phyloP scores from a whole-genome alignment of 2,888 invertebrate species.

The Lepidochrysops patricia region DNA sequence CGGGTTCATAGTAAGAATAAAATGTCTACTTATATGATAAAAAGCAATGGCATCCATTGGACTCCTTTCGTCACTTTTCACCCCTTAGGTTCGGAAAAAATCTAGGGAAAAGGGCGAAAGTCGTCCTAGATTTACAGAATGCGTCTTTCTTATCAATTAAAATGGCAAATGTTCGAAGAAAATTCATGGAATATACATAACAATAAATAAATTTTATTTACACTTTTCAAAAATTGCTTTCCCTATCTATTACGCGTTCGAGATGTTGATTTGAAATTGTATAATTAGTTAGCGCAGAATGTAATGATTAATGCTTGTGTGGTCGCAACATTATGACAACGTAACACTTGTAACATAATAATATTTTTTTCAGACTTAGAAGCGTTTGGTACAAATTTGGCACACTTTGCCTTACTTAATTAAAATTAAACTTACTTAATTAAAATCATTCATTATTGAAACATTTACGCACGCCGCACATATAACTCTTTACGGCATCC shows the following conservation, averaged over 20 bases:
- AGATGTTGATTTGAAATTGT: constrained; percentile 34
- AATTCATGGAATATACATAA: constrained; percentile 67
- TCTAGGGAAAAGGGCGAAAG: background rate
- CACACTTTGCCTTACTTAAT: background rate
- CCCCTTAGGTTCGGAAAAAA: background rate
- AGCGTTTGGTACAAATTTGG: background rate
- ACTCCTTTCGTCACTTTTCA: background rate
- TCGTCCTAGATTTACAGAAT: constrained; percentile 43
- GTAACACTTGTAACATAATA: background rate
- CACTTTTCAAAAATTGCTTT: constrained; percentile 60
- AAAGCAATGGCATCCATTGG: constrained; percentile 58
- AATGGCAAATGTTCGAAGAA: constrained; percentile 70
- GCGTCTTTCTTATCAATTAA: constrained; percentile 64
- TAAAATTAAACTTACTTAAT: background rate
- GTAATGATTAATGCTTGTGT: background rate
- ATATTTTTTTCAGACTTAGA: background rate
- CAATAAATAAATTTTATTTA: constrained; percentile 74
- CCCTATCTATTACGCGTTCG: constrained; percentile 63
- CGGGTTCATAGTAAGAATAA: constrained; percentile 28
- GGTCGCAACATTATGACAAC: background rate
- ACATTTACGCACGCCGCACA: background rate
- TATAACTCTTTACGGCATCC: too few relatives aligned
- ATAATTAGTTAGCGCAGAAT: background rate
- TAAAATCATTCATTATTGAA: background rate
- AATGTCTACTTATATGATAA: constrained; percentile 50